Evolutionary conservation across 2,113 vertebrate genomes (phyloP), one percentile per base, ranked within the genome.

Genomic region (Sclerurus mexicanus): DNA sequence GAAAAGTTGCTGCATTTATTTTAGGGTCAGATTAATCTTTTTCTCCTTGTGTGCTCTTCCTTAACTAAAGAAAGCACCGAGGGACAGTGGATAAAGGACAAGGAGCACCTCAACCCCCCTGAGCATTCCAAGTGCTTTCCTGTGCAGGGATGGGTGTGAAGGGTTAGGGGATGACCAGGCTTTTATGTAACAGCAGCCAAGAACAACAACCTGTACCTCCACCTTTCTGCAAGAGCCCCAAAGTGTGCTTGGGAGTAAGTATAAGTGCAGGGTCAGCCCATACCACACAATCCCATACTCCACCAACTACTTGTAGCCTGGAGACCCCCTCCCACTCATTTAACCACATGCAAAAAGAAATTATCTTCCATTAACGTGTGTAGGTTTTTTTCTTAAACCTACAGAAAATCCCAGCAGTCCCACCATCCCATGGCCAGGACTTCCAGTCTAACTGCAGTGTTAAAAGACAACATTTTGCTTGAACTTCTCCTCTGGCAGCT

Each of bases 331-430:
- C 27, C 15, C 12, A 24, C 12, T 7, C 40, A 3, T 14, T 35
- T 44, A 60, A 39, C 53, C 40, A 39, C 7, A 20, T 4, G 10
- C 18, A 58, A 56, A n/a, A 68, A 69, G 8, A 49, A 35, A 46
- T 33, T 40, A 1, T 52, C 22, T 40, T 37, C 39, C 2, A 3
- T 31, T 49, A 30, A 66, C 0, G 0, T 7, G 8, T 27, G 11
- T 6, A 16, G 3, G 1, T 23, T 8, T 37, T 35, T 67, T 88
- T 22, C 19, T 55, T 63, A 64, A 64, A 23, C 30, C 30, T 71
- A 64, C 39, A 33, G 35, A 50, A 69, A 74, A 74, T 12, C 42
- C 42, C 5, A 28, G 12, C 12, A 27, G 25, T 31, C 25, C 56
- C 12, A 10, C 44, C 68, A 46, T 6, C 33, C 28, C 35, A 7